Percentiles rank a stretch among this genome's conserved stretches.
Conservation (phyloP, 2,113 vertebrate species). For the Pangasianodon hypophthalmus region DNA sequence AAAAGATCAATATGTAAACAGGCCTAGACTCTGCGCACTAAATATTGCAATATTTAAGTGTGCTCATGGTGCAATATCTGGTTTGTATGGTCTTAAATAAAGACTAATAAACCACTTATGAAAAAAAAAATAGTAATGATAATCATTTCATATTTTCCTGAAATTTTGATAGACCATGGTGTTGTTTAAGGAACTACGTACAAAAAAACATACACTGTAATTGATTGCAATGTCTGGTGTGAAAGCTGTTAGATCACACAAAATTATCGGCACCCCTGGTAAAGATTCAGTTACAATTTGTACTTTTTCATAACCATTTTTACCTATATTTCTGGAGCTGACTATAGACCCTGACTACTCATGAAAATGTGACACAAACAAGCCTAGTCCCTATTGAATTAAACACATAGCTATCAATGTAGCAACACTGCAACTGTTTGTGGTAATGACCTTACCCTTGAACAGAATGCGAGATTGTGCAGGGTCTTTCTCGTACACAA, state of each 20-base stretch:
- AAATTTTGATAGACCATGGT: neutral
- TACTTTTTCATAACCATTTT: neutral
- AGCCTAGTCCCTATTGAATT: neutral
- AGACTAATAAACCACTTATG: neutral
- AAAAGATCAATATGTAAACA: too few relatives aligned
- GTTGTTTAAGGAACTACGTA: too few relatives aligned
- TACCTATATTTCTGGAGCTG: neutral
- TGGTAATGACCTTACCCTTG: conserved; percentile 76
- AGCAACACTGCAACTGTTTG: neutral
- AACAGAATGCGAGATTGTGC: conserved; percentile 84
- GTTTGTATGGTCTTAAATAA: neutral
- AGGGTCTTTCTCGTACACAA: conserved; percentile 85
- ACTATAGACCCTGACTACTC: neutral
- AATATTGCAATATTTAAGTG: too few relatives aligned
- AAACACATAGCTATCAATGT: neutral
- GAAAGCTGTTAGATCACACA: neutral
- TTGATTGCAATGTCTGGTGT: neutral
- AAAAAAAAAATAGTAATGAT: too few relatives aligned
- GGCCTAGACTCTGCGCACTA: too few relatives aligned
- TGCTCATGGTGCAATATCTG: too few relatives aligned
- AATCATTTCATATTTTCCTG: too few relatives aligned
- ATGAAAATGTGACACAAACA: neutral
- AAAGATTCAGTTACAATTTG: neutral
- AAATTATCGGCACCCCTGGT: neutral
- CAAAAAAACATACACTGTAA: neutral